Evolutionary conservation across 2,113 vertebrate genomes (phyloP), one percentile per base, ranked within the genome.

Genomic region (Gopherus flavomarginatus): DNA sequence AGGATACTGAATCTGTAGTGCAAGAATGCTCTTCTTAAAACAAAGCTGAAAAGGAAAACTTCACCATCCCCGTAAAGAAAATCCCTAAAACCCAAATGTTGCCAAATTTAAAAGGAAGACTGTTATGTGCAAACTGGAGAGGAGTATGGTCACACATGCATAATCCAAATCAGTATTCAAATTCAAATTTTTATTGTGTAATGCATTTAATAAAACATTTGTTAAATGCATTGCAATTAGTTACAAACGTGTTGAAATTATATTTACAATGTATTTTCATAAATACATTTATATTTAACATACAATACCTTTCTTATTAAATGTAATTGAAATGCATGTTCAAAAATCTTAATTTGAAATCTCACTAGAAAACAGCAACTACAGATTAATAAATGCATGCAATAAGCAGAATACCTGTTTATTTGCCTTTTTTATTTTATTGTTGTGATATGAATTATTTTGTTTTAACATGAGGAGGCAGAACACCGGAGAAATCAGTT

Each of bases 1-100:
- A 92, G 92, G 86, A 94, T 90, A 92, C 88, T 59, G 82, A 49
- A 10, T 85, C 49, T 94, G 47, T 29, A 38, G 79, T 17, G 65
- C 50, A 59, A 95, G 93, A 94, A 91, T 92, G 89, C 12, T 87
- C 21, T 65, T 86, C 75, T 82, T 75, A 81, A 89, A 86, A 82
- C 22, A 65, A 79, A 65, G 42, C 49, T 89, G 85, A 86, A 96
- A 95, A 90, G 65, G 47, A 81, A 87, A 91, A 29, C 4, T 3
- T 77, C 80, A 35, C 3, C 2, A n/a, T 38, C 5, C 1, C 3
- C 56, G 13, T 26, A 29, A 77, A 79, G 27, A 49, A 83, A 42
- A 78, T 1, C 83, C 22, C 10, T 56, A 78, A 62, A 56, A 2
- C 52, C 16, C 83, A 62, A 26, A 47, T 38, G 6, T 8, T 81